Conservation (phyloP, 2,888 invertebrate species). For the Oxystoma pomonae region DNA sequence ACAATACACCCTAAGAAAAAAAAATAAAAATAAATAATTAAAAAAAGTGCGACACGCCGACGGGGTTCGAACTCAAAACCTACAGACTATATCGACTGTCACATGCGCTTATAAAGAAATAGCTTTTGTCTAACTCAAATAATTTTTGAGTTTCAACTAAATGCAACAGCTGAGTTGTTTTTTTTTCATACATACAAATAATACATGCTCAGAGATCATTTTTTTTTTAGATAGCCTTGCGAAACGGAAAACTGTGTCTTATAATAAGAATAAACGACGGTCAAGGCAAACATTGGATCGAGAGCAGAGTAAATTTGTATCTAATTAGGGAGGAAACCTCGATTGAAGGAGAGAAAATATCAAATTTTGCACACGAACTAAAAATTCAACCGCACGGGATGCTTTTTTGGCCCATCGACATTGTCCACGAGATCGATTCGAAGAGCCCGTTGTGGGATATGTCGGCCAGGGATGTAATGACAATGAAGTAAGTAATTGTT, state of each 20-base stretch:
- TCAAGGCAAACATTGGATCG: conserved; percentile 46
- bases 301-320: conserved; percentile 66
- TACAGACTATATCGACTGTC: no score
- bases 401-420: conserved; percentile 76
- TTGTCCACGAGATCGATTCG: conserved; percentile 74
- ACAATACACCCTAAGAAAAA: no score
- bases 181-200: not conserved
- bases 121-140: no score
- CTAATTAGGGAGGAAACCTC: conserved; percentile 57
- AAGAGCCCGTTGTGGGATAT: conserved; percentile 72
- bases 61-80: no score
- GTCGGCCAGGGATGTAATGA: conserved; percentile 68
- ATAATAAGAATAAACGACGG: conserved; percentile 77
- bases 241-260: conserved; percentile 61
- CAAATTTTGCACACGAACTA: conserved; percentile 67
- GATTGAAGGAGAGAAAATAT: conserved; percentile 60
- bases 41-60: no score
- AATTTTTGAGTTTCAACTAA: no score
- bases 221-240: conserved; percentile 25
- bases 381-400: conserved; percentile 60
- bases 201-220: not conserved
- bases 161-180: not conserved
- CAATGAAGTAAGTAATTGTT: conserved; percentile 49
- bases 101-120: no score
- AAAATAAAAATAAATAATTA: no score